Conservation (phyloP, 2,888 invertebrate species). For the Drosophila kanekoi region DNA sequence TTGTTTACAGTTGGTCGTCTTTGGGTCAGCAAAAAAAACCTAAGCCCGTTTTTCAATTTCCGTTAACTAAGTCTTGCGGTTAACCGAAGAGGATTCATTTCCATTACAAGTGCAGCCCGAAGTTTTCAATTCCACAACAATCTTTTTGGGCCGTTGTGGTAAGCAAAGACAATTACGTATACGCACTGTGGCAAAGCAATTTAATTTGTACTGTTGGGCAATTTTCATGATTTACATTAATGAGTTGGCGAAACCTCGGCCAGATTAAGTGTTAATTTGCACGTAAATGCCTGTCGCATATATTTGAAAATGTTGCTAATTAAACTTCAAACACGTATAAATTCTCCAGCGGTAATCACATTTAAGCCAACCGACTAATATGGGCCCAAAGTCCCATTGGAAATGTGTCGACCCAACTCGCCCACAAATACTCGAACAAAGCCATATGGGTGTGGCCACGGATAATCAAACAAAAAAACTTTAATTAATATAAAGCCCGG, state of each 20-base stretch:
- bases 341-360: slow-evolving; percentile 47
- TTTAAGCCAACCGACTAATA: slow-evolving; percentile 41
- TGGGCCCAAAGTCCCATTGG: slow-evolving; percentile 19
- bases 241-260: slow-evolving; percentile 4
- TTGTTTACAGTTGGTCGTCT: slow-evolving; percentile 46
- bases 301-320: slow-evolving; percentile 41
- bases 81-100: slow-evolving; percentile 32
- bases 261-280: slow-evolving; percentile 43
- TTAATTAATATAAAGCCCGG: slow-evolving; percentile 71
- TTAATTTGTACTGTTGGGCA: slow-evolving; percentile 9
- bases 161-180: slow-evolving; percentile 31
- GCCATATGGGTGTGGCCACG: slow-evolving; percentile 2
- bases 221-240: slow-evolving; percentile 27
- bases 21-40: slow-evolving; percentile 27
- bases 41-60: slow-evolving; percentile 76
- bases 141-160: slow-evolving; percentile 21
- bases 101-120: slow-evolving; percentile 1
- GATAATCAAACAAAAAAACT: slow-evolving; percentile 69
- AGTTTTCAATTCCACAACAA: slow-evolving; percentile 23
- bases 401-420: slow-evolving; percentile 7
- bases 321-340: slow-evolving; percentile 44
- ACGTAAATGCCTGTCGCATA: slow-evolving; percentile 16
- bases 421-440: not conserved
- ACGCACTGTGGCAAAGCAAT: slow-evolving; percentile 32
- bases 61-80: slow-evolving; percentile 67